Evolutionary conservation across 2,797 vertebrate species (phyloP), one percentile per base, ranked within the genome.

Genomic region (Siniperca scherzeri): DNA sequence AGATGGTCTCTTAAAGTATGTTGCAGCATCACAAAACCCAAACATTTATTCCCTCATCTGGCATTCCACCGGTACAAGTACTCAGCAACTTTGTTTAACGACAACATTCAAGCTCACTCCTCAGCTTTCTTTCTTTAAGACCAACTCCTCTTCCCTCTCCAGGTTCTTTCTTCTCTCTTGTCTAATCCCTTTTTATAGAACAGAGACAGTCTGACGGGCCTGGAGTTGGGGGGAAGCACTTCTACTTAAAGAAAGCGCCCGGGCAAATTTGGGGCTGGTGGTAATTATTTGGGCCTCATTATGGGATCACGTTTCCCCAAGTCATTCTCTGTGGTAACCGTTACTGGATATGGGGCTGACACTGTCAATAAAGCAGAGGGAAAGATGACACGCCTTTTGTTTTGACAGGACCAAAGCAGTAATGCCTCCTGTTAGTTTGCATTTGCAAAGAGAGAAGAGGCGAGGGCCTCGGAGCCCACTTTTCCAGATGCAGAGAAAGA

Each of bases 251-350:
- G 89, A 94, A 93, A 91, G 90, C 87, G 73, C 89, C 89, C 62
- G 48, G 79, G 91, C 82, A 89, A 92, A 92, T 93, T 93, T 91
- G 83, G 89, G 88, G 84, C 87, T 90, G 84, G 56, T 88, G 90
- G 90, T 96, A 94, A 94, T 95, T 95, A 94, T 91, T 91, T 89
- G 82, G 85, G 87, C 87, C 91, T 95, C 93, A 94, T 95, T 95
- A 95, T 93, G 89, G 92, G 94, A 94, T 96, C 90, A 61, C 57
- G 85, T 94, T 94, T 89, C 91, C 85, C 80, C 70, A 55, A 91
- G 89, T 90, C 86, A 83, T 90, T 93, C 89, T 90, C 85, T 89
- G 89, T 74, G 92, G 92, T 90, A 88, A 91, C 68, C 69, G 84
- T 95, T 86, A 92, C 93, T 94, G 93, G 93, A 95, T 92, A 91